Base-by-base conservation (phyloP, 2,113 vertebrate species). In the Aegithalos caudatus region DNA sequence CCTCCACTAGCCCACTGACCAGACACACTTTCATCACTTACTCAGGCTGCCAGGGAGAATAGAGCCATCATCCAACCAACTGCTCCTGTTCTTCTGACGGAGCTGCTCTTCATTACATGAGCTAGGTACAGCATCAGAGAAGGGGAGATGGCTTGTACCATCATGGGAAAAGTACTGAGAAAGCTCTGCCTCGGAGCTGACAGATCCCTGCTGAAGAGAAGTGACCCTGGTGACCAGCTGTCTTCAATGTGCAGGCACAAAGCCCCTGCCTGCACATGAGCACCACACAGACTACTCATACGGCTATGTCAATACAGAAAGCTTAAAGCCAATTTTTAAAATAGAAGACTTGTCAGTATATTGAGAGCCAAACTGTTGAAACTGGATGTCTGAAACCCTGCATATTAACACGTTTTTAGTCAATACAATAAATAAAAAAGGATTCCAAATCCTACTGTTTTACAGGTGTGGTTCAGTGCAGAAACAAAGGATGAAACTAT, bases 151-250 rank as follows among this genome's bases (percentile, higher is more conserved):
- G 86, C 97, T 98, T 1, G 97, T 94, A 33, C 94, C 40, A 0
- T 99, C 98, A 0, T 98, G 98, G 2, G 97, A 96, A 85, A 99
- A 99, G 97, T 98, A 99, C 77, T 99, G 99, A 54, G 99, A 98
- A 60, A 99, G 97, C 54, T 99, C 99, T 2, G 97, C 82, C 94
- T 99, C 99, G 0, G 99, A 99, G 90, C 98, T 98, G 67, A 99
- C 94, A 2, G 99, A 99, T 10, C 98, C 98, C 98, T 99, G 98
- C 97, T 94, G 97, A 81, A 94, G 87, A 78, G 57, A 93, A n/a
- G 71, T 10, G 38, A 70, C 71, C 40, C 35, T 87, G 45, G 73
- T 93, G 64, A 96, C 67, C 4, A 8, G 64, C 7, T 6, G 1
- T 23, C 37, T 16, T 20, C 0, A 0, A 42, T 33, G 31, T n/a